Percentiles rank a stretch among this genome's conserved stretches.
Conservation (phyloP, 2,888 invertebrate species). For the Tryphoninae sp. region DNA sequence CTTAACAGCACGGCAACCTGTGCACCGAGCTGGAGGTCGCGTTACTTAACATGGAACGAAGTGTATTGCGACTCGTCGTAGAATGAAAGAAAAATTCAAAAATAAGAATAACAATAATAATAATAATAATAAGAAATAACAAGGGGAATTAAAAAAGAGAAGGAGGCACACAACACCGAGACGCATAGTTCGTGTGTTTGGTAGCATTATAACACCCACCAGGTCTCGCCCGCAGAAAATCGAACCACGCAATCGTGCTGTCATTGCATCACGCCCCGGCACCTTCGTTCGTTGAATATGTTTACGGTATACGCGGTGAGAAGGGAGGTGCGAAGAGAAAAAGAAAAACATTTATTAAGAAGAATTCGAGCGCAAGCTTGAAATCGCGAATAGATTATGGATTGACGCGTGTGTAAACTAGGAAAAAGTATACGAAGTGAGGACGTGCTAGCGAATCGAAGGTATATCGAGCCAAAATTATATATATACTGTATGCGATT, state of each 20-base stretch:
- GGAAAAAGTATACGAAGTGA: constrained; percentile 23
- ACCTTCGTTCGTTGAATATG: constrained; percentile 49
- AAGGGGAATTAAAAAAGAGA: constrained; percentile 2
- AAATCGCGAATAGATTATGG: not conserved
- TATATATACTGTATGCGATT: not conserved
- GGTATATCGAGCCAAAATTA: constrained; percentile 44
- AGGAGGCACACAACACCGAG: constrained; percentile 20
- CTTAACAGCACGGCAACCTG: constrained; percentile 26
- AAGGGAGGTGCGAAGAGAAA: constrained; percentile 38
- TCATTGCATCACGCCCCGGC: constrained; percentile 59
- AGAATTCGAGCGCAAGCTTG: constrained; percentile 35
- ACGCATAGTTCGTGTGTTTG: constrained; percentile 44
- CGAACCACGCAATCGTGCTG: constrained; percentile 61
- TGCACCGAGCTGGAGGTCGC: constrained; percentile 50
- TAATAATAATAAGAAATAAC: constrained; percentile 33
- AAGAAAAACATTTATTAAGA: constrained; percentile 37
- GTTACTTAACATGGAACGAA: constrained; percentile 55
- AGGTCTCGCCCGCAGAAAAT: constrained; percentile 65
- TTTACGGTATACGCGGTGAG: constrained; percentile 43
- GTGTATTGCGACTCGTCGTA: constrained; percentile 41
- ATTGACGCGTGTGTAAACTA: not conserved
- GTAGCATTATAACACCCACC: constrained; percentile 67
- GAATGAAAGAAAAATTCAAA: constrained; percentile 28
- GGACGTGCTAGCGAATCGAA: constrained; percentile 47
- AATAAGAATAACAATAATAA: constrained; percentile 28